Evolutionary conservation across 2,888 invertebrate genomes (phyloP).

Genomic region (Congeria kusceri): DNA sequence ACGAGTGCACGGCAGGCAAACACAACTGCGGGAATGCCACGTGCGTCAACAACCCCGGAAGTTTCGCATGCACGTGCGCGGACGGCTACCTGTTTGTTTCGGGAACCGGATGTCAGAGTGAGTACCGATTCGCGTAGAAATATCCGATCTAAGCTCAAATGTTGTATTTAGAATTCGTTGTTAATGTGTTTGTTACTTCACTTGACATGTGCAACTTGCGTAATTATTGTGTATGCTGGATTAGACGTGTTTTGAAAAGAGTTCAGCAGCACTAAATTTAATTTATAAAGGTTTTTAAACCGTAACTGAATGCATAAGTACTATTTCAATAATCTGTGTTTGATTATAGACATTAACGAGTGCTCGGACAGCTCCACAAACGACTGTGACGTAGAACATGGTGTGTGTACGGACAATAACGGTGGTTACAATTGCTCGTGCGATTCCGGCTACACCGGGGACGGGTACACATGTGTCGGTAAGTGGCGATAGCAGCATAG

Average conservation of each 20-base stretch:
- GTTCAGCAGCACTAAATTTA: too few species aligned
- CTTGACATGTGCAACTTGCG: too few species aligned
- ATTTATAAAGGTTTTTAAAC: too few species aligned
- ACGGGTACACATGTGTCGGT: slow-evolving; percentile 73
- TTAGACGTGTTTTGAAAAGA: too few species aligned
- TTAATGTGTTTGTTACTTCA: too few species aligned
- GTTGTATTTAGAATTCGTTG: too few species aligned
- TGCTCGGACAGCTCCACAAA: slow-evolving; percentile 62
- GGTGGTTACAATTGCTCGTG: slow-evolving; percentile 70
- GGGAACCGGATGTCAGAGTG: slow-evolving; percentile 11
- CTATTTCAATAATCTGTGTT: too few species aligned
- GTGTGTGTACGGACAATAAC: slow-evolving; percentile 56
- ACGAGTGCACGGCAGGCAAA: slow-evolving; percentile 61
- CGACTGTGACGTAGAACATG: slow-evolving; percentile 66
- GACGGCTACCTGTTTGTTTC: slow-evolving; percentile 48
- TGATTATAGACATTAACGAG: slow-evolving; percentile 66
- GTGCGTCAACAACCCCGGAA: slow-evolving; percentile 64
- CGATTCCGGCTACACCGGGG: slow-evolving; percentile 67
- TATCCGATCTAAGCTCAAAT: too few species aligned
- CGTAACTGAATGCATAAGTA: too few species aligned
- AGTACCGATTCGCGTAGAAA: too few species aligned
- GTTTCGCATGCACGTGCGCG: slow-evolving; percentile 65
- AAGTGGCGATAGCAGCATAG: slow-evolving; percentile 11
- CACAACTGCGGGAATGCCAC: slow-evolving; percentile 44
- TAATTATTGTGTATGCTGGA: too few species aligned